Conservation (phyloP, 2,888 invertebrate genomes). For the Cylindroiulus punctatus region DNA sequence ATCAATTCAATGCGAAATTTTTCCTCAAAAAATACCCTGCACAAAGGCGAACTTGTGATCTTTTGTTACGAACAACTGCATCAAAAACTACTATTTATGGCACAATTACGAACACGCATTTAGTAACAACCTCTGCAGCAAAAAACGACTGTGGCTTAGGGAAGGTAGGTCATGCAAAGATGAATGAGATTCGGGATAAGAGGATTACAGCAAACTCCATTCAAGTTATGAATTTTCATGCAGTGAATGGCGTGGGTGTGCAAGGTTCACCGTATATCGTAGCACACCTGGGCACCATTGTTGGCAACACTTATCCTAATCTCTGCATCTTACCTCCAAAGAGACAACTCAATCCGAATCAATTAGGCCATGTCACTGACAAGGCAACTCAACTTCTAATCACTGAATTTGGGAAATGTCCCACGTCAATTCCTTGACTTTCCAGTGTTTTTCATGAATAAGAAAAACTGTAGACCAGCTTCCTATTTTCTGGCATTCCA, state of each 20-base stretch:
- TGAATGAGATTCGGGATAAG: constrained; percentile 19
- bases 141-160: not conserved
- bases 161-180: not conserved
- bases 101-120: not conserved
- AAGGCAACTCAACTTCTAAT: not conserved
- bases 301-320: not conserved
- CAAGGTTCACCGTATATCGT: not conserved
- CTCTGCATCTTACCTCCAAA: not conserved
- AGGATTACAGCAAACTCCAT: constrained; percentile 4
- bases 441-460: no score
- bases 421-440: no score
- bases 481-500: no score
- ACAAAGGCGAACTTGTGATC: not conserved
- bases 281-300: not conserved
- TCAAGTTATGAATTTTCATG: constrained; percentile 1
- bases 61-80: not conserved
- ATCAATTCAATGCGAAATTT: not conserved
- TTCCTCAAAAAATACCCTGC: not conserved
- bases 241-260: not conserved
- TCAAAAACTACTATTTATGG: not conserved
- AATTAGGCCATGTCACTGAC: no score
- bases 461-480: no score
- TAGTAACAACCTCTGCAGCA: not conserved
- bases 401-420: no score
- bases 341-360: not conserved